A percentile compares a stretch with the other conserved stretches of the same genome.
phyloP scores from a whole-genome alignment of 2,113 vertebrate genomes.

The Psittacus erithacus region DNA sequence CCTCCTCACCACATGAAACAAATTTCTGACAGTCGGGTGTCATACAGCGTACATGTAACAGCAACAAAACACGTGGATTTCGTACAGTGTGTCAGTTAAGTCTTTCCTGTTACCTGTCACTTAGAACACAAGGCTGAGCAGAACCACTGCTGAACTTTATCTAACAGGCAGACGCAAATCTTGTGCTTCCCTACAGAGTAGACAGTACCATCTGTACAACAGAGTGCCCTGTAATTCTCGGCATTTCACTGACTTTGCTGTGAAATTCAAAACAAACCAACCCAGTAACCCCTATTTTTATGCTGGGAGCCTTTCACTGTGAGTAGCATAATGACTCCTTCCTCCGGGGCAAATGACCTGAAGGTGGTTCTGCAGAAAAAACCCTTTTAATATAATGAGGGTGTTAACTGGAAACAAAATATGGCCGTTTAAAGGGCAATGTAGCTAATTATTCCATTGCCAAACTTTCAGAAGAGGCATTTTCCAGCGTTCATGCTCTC shows the following conservation, averaged over 20 bases:
- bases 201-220: neutral
- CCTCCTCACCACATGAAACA: neutral
- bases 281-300: neutral
- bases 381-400: neutral
- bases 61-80: neutral
- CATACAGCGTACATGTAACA: neutral
- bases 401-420: neutral
- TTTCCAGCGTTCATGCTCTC: neutral
- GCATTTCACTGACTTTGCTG: neutral
- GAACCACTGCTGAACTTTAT: neutral
- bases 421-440: neutral
- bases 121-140: neutral
- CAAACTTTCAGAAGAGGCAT: neutral
- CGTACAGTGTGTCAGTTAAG: neutral
- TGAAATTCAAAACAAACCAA: neutral
- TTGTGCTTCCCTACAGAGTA: neutral
- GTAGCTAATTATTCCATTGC: neutral
- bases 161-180: slow-evolving; percentile 19
- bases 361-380: neutral
- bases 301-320: neutral
- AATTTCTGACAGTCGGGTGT: neutral
- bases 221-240: neutral
- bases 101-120: slow-evolving; percentile 13
- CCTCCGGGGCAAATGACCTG: neutral
- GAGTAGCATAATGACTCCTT: neutral